phyloP scores from a whole-genome alignment of 2,113 vertebrate species.

The Macrotus californicus region DNA sequence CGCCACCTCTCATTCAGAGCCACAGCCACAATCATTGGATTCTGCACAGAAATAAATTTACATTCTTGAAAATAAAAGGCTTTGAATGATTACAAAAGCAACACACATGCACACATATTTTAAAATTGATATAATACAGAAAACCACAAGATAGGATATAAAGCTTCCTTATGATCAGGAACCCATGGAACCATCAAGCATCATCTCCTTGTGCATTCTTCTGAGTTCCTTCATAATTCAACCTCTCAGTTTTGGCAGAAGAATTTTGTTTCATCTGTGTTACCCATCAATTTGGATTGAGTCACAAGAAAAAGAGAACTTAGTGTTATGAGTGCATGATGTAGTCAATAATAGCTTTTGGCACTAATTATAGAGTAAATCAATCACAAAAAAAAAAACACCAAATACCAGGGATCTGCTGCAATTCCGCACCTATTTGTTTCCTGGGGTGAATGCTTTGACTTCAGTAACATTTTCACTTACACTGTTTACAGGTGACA shows the following conservation, averaged over 20 bases:
- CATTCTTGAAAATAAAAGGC: background rate
- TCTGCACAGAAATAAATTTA: background rate
- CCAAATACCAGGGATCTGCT: background rate
- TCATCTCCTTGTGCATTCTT: background rate
- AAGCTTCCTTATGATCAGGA: background rate
- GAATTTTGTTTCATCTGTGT: background rate
- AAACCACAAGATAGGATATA: background rate
- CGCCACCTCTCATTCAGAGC: background rate
- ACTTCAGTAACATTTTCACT: constrained; percentile 16
- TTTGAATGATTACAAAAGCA: background rate
- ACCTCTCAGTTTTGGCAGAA: background rate
- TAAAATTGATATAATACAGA: background rate
- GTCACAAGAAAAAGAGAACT: background rate
- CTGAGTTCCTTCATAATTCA: background rate
- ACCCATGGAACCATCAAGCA: background rate
- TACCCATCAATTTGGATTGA: background rate
- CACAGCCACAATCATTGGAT: background rate
- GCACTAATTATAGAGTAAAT: constrained; percentile 16
- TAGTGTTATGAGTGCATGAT: background rate
- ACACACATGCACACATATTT: background rate
- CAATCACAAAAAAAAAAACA: background rate
- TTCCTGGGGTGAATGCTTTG: background rate
- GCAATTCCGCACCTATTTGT: background rate
- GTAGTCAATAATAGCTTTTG: constrained; percentile 13
- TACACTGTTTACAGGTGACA: background rate